Evolutionary conservation across 2,888 invertebrate genomes (phyloP), one percentile per base, ranked within the genome.

Genomic region (Hypomecis punctinalis): DNA sequence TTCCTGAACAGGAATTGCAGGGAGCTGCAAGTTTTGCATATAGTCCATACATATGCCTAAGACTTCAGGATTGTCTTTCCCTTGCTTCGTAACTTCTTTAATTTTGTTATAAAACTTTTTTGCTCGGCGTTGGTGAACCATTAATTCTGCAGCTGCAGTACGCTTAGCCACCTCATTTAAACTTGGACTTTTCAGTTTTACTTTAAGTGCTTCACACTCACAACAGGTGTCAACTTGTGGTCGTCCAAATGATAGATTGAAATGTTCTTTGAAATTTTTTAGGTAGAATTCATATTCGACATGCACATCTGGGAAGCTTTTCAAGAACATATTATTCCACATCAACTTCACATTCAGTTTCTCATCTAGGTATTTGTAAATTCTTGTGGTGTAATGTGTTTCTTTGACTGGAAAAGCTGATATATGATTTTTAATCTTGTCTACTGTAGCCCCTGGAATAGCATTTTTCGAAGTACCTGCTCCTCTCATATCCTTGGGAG

Each of bases 211-310:
- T 40, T 69, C 66, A 47, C 63, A 69, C 11, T 48, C 51, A 42
- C 56, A 57, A 53, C 66, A 66, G 13, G 59, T 57, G 52, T 66
- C 68, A n/a, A 64, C 61, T 60, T 62, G 60, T 5, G 68, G 66
- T 42, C 65, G 54, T 23, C 65, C 68, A 62, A 68, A 68, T 33
- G 52, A 43, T 8, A 66, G 55, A 6, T 47, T 13, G 42, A 66
- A 68, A 13, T 59, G 45, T 53, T 66, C 63, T 33, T 57, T 59
- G 45, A 68, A 45, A 45, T 5, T n/a, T 45, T 45, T 45, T 39
- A 39, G 39, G 39, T 39, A 39, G 65, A 8, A 56, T 51, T 65
- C 57, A 54, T 37, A 45, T 43, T 36, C 8, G 5, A 51, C 35
- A 10, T 39, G 39, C 39, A 10, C 5, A 46, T 46, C 49, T 35